These are phyloP conservation scores for Amphimallon solstitiale DNA, from an alignment of 2,888 invertebrate species.

Conservation along the genomic window DNA sequence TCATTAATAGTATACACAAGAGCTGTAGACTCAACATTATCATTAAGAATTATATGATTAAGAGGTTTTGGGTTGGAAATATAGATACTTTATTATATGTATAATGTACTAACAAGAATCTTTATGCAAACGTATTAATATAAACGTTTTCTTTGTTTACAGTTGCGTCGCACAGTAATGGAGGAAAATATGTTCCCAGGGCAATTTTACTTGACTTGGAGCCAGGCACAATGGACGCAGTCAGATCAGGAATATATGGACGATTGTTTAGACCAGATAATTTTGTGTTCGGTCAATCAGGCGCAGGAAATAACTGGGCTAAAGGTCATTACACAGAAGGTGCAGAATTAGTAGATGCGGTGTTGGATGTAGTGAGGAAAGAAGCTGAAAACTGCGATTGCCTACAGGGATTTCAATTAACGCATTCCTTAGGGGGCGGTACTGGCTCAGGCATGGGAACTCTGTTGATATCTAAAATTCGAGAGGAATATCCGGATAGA, in stretches of 20 bases:
- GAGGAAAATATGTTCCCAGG: slow-evolving; percentile 82
- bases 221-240: slow-evolving; percentile 90
- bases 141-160: slow-evolving; percentile 49
- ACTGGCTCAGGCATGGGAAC: slow-evolving; percentile 86
- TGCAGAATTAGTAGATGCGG: slow-evolving; percentile 85
- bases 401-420: slow-evolving; percentile 86
- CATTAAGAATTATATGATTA: too few relatives aligned
- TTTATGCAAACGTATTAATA: too few relatives aligned
- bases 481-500: slow-evolving; percentile 90
- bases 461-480: slow-evolving; percentile 86
- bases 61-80: too few relatives aligned
- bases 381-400: slow-evolving; percentile 95
- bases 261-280: slow-evolving; percentile 91
- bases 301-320: slow-evolving; percentile 91
- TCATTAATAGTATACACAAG: too few relatives aligned
- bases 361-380: slow-evolving; percentile 84
- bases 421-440: slow-evolving; percentile 84
- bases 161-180: slow-evolving; percentile 72
- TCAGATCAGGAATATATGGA: slow-evolving; percentile 86
- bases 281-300: slow-evolving; percentile 79
- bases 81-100: too few relatives aligned
- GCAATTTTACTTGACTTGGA: slow-evolving; percentile 80
- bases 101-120: too few relatives aligned
- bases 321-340: slow-evolving; percentile 93
- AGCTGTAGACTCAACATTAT: too few relatives aligned